These are phyloP conservation scores for Ciconia maguari DNA, from an alignment of 2,113 vertebrate genomes.

Conservation along the genomic window DNA sequence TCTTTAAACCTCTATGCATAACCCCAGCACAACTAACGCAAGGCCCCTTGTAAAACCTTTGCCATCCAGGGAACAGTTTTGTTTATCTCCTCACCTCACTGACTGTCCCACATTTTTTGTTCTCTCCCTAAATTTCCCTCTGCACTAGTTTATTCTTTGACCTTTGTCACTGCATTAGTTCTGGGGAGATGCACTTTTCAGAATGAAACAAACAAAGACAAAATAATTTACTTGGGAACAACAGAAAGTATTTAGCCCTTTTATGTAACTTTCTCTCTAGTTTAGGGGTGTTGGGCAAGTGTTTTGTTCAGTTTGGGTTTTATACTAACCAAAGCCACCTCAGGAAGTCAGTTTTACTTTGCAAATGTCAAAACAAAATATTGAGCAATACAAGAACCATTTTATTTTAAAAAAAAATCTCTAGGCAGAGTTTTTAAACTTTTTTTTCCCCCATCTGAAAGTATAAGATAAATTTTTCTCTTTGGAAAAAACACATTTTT, in stretches of 20 bases:
- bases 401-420: not conserved
- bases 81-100: conserved; percentile 6
- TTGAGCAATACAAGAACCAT: not conserved
- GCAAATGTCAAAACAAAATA: not conserved
- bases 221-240: conserved; percentile 5
- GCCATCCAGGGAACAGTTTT: not conserved
- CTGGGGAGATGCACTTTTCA: not conserved
- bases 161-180: not conserved
- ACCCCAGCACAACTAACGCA: not conserved
- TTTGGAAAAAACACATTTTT: not conserved
- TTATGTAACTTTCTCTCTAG: not conserved
- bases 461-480: not conserved
- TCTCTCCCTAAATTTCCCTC: not conserved
- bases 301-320: not conserved
- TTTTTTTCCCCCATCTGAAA: not conserved
- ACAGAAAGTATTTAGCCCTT: not conserved
- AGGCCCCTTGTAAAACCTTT: not conserved
- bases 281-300: not conserved
- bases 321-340: not conserved
- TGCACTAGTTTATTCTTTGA: not conserved
- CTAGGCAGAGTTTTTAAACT: not conserved
- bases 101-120: not conserved
- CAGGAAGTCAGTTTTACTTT: not conserved
- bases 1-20: not conserved
- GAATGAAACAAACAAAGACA: not conserved